phyloP scores from a whole-genome alignment of 1,140 invertebrate species.

The Drosophila azteca region DNA sequence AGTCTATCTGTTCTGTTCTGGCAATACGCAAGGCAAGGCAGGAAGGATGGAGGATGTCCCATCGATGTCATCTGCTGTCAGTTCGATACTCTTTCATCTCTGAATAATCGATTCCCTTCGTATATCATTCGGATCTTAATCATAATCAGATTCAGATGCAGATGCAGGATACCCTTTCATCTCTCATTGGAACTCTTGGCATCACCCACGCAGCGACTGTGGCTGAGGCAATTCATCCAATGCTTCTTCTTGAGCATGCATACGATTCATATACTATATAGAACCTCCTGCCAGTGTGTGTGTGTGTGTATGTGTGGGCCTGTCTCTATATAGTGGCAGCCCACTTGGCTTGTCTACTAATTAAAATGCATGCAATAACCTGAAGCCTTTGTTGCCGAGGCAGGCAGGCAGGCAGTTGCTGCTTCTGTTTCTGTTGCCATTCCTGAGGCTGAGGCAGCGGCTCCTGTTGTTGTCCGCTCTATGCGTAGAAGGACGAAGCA shows the following conservation, averaged over 20 bases:
- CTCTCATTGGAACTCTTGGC: slow-evolving; percentile 15
- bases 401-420: slow-evolving; percentile 43
- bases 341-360: slow-evolving; percentile 81
- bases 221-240: slow-evolving; percentile 26
- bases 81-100: slow-evolving; percentile 19
- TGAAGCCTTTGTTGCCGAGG: slow-evolving; percentile 76
- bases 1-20: slow-evolving; percentile 31
- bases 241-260: slow-evolving; percentile 45
- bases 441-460: slow-evolving; percentile 11
- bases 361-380: slow-evolving; percentile 82
- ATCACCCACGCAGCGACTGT: slow-evolving; percentile 10
- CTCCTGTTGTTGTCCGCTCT: slow-evolving; percentile 40
- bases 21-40: too few relatives aligned
- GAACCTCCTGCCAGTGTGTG: too few relatives aligned
- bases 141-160: slow-evolving; percentile 17
- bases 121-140: slow-evolving; percentile 17
- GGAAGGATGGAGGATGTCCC: not conserved
- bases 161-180: slow-evolving; percentile 2
- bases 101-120: not conserved
- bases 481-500: slow-evolving; percentile 73
- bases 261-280: slow-evolving; percentile 15
- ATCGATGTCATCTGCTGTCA: slow-evolving; percentile 25
- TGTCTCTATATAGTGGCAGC: slow-evolving; percentile 49
- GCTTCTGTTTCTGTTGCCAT: slow-evolving; percentile 36
- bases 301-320: not conserved